Conservation (phyloP, 2,888 invertebrate genomes). For the Steinernema hermaphroditum region DNA sequence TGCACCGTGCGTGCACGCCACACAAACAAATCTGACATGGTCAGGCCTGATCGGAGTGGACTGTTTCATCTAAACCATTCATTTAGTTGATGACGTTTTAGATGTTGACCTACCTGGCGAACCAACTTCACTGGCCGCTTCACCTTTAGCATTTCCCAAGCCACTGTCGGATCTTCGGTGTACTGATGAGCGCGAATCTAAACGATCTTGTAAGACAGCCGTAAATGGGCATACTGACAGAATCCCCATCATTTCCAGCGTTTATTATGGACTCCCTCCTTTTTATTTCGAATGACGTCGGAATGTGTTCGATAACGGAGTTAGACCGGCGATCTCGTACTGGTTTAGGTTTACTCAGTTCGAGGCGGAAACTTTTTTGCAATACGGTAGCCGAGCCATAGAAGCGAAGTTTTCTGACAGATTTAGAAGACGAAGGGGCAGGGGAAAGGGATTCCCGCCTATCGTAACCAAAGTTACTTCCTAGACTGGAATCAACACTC, state of each 20-base stretch:
- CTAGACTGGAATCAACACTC: constrained; percentile 9
- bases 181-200: constrained; percentile 47
- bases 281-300: constrained; percentile 3
- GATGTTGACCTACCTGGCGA: constrained; percentile 38
- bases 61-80: constrained; percentile 47
- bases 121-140: constrained; percentile 72
- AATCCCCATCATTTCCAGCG: neutral
- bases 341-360: constrained; percentile 18
- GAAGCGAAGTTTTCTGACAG: neutral
- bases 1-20: constrained; percentile 50
- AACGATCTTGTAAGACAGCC: neutral
- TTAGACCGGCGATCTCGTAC: constrained; percentile 13
- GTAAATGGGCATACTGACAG: neutral
- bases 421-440: neutral
- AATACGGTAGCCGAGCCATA: constrained; percentile 12
- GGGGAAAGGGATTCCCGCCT: neutral
- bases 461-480: neutral
- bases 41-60: constrained; percentile 58
- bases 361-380: constrained; percentile 14
- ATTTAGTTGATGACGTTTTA: neutral
- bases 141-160: constrained; percentile 76
- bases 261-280: constrained; percentile 2
- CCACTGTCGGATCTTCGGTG: constrained; percentile 75
- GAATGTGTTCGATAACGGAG: constrained; percentile 20
- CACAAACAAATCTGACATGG: constrained; percentile 58